These are phyloP conservation scores for Epistrophella euchroma DNA, from an alignment of 2,888 invertebrate species.

Conservation along the genomic window DNA sequence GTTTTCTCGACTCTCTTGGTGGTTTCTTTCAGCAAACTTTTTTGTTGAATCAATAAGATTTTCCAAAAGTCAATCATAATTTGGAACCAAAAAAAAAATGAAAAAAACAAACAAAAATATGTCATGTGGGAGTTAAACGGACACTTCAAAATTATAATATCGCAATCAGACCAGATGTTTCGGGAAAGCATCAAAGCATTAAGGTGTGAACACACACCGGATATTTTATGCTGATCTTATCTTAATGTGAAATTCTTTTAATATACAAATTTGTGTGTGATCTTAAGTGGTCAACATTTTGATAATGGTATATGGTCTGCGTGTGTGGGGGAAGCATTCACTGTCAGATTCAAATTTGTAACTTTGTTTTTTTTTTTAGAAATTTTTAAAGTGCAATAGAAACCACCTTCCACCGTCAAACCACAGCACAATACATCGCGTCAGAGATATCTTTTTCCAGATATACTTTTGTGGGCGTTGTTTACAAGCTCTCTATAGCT, in stretches of 20 bases:
- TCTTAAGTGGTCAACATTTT: conserved; percentile 29
- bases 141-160: conserved; percentile 1
- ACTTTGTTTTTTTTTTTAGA: not conserved
- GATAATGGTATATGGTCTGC: not conserved
- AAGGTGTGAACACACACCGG: conserved; percentile 32
- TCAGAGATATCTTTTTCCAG: conserved; percentile 13
- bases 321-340: conserved; percentile 10
- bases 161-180: conserved; percentile 8
- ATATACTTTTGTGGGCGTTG: conserved; percentile 20
- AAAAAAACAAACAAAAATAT: conserved; percentile 5
- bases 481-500: conserved; percentile 9
- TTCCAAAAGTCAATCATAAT: not conserved
- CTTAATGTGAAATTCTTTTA: conserved; percentile 27
- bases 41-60: conserved; percentile 9
- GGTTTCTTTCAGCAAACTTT: conserved; percentile 3
- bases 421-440: not conserved
- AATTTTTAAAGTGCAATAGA: conserved; percentile 13
- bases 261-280: conserved; percentile 22
- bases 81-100: not conserved
- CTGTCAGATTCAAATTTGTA: conserved; percentile 23
- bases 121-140: conserved; percentile 25
- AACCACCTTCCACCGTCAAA: not conserved
- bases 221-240: conserved; percentile 16
- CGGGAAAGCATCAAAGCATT: not conserved
- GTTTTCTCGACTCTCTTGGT: not conserved